Evolutionary conservation across 2,797 vertebrate species (phyloP), one percentile per base, ranked within the genome.

Genomic region (Characodon lateralis): DNA sequence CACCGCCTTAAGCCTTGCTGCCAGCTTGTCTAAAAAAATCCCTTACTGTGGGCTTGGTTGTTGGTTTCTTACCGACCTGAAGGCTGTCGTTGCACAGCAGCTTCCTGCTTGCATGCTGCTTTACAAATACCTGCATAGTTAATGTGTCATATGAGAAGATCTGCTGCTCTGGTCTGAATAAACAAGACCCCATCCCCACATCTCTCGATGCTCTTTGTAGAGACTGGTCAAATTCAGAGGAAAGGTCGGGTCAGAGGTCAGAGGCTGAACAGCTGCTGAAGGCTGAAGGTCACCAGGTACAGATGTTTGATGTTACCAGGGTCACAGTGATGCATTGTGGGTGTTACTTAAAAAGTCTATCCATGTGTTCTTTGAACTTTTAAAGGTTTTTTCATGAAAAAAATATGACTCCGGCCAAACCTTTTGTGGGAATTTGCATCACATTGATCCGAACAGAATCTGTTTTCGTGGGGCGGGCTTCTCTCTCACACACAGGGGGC

Each of bases 281-380:
- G 88, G 93, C 46, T 79, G 87, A 84, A 90, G 90, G 92, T 91
- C 93, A 80, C 81, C 92, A 91, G 92, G 92, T 94, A 92, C 93
- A 94, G 93, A 95, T 95, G 94, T 93, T 94, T 31, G 74, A 90
- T 89, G 93, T 94, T 93, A 94, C 87, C 28, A 6, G 83, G 93
- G 94, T 94, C 92, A 87, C 28, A 69, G 74, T 3, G 84, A 87
- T 91, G 92, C 89, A 92, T 93, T 94, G 80, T 92, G 93, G 92
- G 88, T 92, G 83, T 16, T 66, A 51, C 88, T 89, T 87, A 83
- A 83, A 83, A 83, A 88, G 56, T 88, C 84, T 79, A 59, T 88
- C 89, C 92, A 93, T 94, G 89, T 93, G 91, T 86, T 90, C 41
- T 81, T 56, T 56, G 82, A 88, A 89, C 90, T 89, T 89, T 71